Evolutionary conservation across 2,113 vertebrate genomes (phyloP), one percentile per base, ranked within the genome.

Genomic region (Thamnaconus septentrionalis): DNA sequence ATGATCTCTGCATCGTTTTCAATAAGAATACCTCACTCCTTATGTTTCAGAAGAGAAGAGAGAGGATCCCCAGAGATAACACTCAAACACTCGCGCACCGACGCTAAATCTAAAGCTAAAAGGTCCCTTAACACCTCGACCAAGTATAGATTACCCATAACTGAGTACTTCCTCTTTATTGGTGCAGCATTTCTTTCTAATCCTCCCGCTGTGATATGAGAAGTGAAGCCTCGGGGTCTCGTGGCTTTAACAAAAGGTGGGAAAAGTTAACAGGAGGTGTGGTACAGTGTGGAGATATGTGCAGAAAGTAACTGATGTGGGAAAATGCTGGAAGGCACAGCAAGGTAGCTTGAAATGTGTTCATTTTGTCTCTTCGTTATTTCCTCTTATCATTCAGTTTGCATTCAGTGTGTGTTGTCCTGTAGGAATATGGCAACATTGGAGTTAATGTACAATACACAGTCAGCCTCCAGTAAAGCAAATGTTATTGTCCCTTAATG

Each of bases 91-190:
- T 54, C 7, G 8, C 42, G 31, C 51, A 51, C 18, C 41, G 3
- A 7, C 1, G 11, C 59, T 50, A 31, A 31, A 31, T 31, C 50
- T 67, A 56, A 78, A 80, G 68, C 54, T 45, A 56, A 67, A 78
- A 68, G 44, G 18, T 31, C 50, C 63, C 73, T 52, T 73, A 52
- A 60, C 18, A 58, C 56, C 49, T 5, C 5, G 56, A 52, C 72
- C 67, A 64, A 55, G 73, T 64, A 82, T 79, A 67, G 69, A 76
- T 87, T 79, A 77, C 77, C 59, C 74, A 51, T 76, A 71, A 64
- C 52, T 69, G 68, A 73, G 53, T 67, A 66, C 64, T 74, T 61
- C 66, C 72, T 82, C 73, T 69, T 70, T 72, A 57, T 78, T 85
- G 57, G 65, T 61, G 53, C 62, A 60, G 46, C 40, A 12, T 79